These are phyloP conservation scores for Agrenia bidenticulata DNA, from an alignment of 2,888 invertebrate species.

Conservation along the genomic window DNA sequence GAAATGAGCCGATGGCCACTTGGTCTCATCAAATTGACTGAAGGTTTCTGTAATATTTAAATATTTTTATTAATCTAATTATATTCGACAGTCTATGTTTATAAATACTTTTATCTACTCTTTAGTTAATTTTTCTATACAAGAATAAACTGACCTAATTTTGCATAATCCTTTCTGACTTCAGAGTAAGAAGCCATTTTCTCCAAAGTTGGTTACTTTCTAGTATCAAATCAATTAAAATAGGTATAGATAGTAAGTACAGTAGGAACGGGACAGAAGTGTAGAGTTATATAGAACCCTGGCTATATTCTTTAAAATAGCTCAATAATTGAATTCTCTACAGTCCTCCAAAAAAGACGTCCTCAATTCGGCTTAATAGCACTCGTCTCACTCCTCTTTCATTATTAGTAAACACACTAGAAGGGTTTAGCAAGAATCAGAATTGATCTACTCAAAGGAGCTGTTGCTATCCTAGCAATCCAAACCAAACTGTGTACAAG, in stretches of 20 bases:
- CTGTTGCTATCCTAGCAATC: too few species aligned
- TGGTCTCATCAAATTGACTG: neutral
- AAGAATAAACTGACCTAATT: neutral
- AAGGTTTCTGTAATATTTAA: neutral
- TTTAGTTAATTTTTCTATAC: neutral
- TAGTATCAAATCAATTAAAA: neutral
- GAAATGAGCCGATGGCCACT: slow-evolving; percentile 9
- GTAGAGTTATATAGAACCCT: too few species aligned
- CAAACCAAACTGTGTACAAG: too few species aligned
- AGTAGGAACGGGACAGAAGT: neutral
- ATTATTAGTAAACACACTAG: too few species aligned
- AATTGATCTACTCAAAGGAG: too few species aligned
- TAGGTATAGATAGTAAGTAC: neutral
- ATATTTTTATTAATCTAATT: neutral
- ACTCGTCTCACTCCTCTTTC: too few species aligned
- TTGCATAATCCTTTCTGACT: neutral
- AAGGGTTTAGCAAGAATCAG: too few species aligned
- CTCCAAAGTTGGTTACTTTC: too few species aligned
- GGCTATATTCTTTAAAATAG: too few species aligned
- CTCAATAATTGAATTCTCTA: neutral
- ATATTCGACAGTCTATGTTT: neutral
- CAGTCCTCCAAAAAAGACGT: neutral
- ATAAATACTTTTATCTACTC: neutral
- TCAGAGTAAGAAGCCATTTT: slow-evolving; percentile 9
- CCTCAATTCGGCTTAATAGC: too few species aligned